phyloP scores from a whole-genome alignment of 2,888 invertebrate genomes.

The Clostera curtula region DNA sequence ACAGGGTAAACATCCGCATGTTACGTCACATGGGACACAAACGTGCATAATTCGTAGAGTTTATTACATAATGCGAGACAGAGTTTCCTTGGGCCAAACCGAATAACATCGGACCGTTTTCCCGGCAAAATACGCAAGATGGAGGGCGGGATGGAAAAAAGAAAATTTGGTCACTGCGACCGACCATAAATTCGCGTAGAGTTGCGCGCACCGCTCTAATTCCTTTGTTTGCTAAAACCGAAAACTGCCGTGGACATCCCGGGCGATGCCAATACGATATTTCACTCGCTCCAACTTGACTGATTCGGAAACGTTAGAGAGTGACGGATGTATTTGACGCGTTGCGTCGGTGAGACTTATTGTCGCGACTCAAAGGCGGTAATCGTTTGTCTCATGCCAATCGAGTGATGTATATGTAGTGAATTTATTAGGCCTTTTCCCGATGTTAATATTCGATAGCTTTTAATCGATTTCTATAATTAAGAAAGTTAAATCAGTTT shows the following conservation, averaged over 20 bases:
- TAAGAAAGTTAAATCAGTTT: no score
- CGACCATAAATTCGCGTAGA: conserved; percentile 57
- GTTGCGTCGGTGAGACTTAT: conserved; percentile 26
- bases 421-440: conserved; percentile 37
- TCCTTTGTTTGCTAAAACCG: conserved; percentile 69
- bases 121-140: conserved; percentile 34
- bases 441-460: conserved; percentile 29
- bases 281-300: conserved; percentile 60
- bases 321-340: conserved; percentile 51
- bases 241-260: conserved; percentile 56
- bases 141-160: conserved; percentile 35
- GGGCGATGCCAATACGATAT: conserved; percentile 48
- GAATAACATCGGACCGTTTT: conserved; percentile 42
- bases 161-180: conserved; percentile 55
- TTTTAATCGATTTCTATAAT: conserved; percentile 12
- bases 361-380: conserved; percentile 32
- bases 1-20: conserved; percentile 17
- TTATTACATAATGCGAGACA: conserved; percentile 36
- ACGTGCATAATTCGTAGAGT: conserved; percentile 29
- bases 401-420: conserved; percentile 32
- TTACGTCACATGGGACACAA: conserved; percentile 18
- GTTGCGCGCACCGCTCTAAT: conserved; percentile 58
- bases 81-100: conserved; percentile 24
- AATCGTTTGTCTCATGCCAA: conserved; percentile 38
- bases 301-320: conserved; percentile 46